Conservation (phyloP, 2,888 invertebrate species). For the Chorisops tibialis region DNA sequence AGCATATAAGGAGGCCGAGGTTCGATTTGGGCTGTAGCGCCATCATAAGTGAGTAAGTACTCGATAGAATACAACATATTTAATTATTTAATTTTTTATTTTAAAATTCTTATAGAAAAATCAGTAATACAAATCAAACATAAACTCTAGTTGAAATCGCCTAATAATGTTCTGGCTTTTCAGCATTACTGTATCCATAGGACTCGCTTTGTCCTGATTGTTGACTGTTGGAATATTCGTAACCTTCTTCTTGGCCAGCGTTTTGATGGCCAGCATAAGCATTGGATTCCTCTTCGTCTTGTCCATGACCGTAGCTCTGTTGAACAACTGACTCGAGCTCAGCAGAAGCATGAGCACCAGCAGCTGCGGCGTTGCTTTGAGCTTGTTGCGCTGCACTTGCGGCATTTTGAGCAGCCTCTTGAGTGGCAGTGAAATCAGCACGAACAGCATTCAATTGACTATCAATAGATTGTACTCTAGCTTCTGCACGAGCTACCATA, state of each 20-base stretch:
- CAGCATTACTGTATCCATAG: no score
- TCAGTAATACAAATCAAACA: no score
- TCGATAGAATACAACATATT: no score
- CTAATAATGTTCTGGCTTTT: no score
- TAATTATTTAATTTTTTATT: no score
- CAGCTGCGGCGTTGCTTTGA: constrained; percentile 66
- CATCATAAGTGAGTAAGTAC: no score
- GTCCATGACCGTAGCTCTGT: background rate
- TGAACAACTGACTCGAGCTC: constrained; percentile 60
- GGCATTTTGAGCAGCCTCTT: constrained; percentile 65
- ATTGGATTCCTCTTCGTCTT: background rate
- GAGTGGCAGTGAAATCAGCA: constrained; percentile 68
- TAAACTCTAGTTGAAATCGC: no score
- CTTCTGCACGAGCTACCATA: constrained; percentile 71
- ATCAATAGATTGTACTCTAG: constrained; percentile 60
- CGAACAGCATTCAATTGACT: constrained; percentile 65
- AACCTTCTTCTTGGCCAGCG: background rate
- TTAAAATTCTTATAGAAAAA: no score
- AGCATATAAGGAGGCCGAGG: no score
- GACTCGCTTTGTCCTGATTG: no score
- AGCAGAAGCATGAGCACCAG: constrained; percentile 65
- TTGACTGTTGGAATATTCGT: background rate
- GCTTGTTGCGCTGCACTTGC: constrained; percentile 63
- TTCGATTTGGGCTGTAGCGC: no score
- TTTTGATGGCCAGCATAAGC: background rate